Evolutionary conservation across 2,888 invertebrate species (phyloP).

Genomic region (Aelia acuminata): DNA sequence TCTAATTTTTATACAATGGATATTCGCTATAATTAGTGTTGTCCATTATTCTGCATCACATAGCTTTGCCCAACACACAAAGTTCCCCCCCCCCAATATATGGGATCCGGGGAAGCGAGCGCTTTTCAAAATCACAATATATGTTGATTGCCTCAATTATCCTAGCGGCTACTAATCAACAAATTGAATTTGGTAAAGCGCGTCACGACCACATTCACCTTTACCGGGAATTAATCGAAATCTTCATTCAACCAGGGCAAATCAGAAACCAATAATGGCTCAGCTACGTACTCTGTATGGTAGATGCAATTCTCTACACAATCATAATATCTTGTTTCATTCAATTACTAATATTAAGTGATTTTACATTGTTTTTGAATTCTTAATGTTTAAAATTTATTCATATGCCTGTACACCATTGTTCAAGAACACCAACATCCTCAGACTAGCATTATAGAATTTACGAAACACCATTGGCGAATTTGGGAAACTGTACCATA

Average conservation of each 20-base stretch:
- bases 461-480: too few relatives aligned
- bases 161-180: background rate
- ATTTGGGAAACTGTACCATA: too few relatives aligned
- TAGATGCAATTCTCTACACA: too few relatives aligned
- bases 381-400: too few relatives aligned
- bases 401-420: too few relatives aligned
- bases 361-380: too few relatives aligned
- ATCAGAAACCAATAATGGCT: background rate
- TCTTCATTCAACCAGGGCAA: background rate
- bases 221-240: background rate
- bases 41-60: constrained; percentile 27
- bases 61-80: background rate
- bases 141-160: background rate
- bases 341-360: too few relatives aligned
- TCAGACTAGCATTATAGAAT: too few relatives aligned
- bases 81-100: background rate
- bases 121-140: constrained; percentile 21
- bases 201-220: background rate
- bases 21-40: constrained; percentile 3
- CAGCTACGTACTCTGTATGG: background rate
- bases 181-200: background rate
- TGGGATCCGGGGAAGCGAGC: background rate
- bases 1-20: constrained; percentile 1
- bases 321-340: too few relatives aligned
- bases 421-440: too few relatives aligned